A percentile compares a stretch with the other conserved stretches of the same genome.
These are phyloP conservation scores for Diadegma fenestrale DNA, from an alignment of 2,888 invertebrate genomes.

Conservation along the genomic window DNA sequence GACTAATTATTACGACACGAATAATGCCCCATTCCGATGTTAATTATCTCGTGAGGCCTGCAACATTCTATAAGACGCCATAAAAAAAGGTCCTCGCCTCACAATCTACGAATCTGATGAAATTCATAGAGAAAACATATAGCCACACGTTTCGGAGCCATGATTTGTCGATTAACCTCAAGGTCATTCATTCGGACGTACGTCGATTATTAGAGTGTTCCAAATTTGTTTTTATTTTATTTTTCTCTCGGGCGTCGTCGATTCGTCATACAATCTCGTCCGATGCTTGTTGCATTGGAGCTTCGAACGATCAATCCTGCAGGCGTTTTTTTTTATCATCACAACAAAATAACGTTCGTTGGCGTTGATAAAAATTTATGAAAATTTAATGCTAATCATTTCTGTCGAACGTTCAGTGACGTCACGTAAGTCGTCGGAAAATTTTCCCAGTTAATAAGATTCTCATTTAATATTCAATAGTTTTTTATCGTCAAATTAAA, in stretches of 20 bases:
- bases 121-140: neutral
- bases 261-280: conserved; percentile 21
- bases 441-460: neutral
- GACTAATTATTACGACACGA: neutral
- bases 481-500: neutral
- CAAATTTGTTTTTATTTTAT: conserved; percentile 18
- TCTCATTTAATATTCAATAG: neutral
- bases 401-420: neutral
- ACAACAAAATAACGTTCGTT: conserved; percentile 7
- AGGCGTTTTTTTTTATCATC: neutral
- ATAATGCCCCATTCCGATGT: neutral
- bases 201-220: conserved; percentile 31
- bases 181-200: conserved; percentile 22
- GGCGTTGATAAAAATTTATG: conserved; percentile 3
- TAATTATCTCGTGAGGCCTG: conserved; percentile 1
- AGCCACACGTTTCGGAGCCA: conserved; percentile 6
- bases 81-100: conserved; percentile 21
- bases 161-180: conserved; percentile 45
- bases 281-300: conserved; percentile 5
- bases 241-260: conserved; percentile 2
- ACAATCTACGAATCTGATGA: neutral
- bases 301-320: conserved; percentile 3
- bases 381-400: neutral
- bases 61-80: neutral
- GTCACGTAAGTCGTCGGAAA: neutral